Base-by-base conservation (phyloP, 2,113 vertebrate species). In the Aspiorhynchus laticeps region DNA sequence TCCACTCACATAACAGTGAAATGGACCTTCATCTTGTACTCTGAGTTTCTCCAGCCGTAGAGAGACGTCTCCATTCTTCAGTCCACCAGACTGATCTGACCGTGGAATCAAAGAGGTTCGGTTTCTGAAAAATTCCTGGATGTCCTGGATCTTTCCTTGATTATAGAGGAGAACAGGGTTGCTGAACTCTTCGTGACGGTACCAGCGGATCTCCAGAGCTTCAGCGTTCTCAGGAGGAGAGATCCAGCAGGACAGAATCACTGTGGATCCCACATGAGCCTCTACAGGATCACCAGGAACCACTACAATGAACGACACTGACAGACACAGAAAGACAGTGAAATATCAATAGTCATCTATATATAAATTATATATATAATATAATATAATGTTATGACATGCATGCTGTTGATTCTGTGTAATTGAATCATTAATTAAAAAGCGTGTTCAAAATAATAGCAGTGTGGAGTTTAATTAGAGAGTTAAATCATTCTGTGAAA, bases 231-330 rank as follows among this genome's bases (percentile, higher is more conserved):
- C 63, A 2, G 74, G 1, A 24, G 92, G 90, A 48, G 24, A 86
- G 69, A 92, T 85, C 92, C 92, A 94, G 88, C 94, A 94, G 0
- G 92, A 91, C 51, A 95, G 59, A 7, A 33, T 90, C 77, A 85
- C 83, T 0, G 83, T 17, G 0, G 0, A 75, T 11, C 91, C 88
- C 0, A 5, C 4, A 2, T 21, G 56, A 15, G 0, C 91, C 0
- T 8, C 65, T 12, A 90, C 33, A 0, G 76, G n/a, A 4, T 61
- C 5, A 2, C 0, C 2, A 17, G 87, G 28, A 11, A 77, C 84
- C 7, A 10, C 3, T 80, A 93, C 89, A 0, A 5, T 38, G 1
- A 93, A 12, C 15, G 4, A 67, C 0, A 41, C 89, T 90, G 88
- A 78, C 21, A 67, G 5, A 41, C 14, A 15, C n/a, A n/a, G n/a